Percentiles rank a stretch among this genome's conserved stretches.
Conservation (phyloP, 2,797 vertebrate species). For the Acanthornis magna region DNA sequence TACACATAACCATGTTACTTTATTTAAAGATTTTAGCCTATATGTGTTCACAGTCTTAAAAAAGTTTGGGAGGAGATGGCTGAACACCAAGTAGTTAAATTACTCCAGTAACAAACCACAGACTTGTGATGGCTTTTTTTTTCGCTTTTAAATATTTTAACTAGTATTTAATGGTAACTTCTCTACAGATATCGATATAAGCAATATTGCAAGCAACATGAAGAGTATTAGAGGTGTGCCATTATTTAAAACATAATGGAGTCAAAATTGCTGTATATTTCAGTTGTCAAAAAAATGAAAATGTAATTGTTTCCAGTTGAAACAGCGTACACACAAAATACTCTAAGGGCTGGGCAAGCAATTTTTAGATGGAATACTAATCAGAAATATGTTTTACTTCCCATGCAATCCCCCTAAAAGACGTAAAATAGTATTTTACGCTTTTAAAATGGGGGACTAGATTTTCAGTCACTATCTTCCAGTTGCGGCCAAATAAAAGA, state of each 20-base stretch:
- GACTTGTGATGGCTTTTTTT: rapidly evolving
- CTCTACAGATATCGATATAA: background rate
- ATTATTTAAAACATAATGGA: background rate
- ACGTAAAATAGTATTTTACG: background rate
- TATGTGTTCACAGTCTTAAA: background rate
- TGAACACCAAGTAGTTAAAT: background rate
- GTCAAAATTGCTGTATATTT: background rate
- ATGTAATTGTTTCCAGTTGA: background rate
- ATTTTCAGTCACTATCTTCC: background rate
- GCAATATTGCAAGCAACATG: background rate
- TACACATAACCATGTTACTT: background rate
- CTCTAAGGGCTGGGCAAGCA: background rate
- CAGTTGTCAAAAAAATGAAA: background rate
- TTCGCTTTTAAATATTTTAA: no score
- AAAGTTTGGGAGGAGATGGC: background rate
- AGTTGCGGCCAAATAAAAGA: background rate
- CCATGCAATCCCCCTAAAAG: background rate
- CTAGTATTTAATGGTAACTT: background rate
- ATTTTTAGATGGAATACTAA: background rate
- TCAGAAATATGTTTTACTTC: background rate
- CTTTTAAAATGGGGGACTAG: background rate
- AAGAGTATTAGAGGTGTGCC: background rate
- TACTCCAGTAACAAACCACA: background rate
- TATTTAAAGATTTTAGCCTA: background rate
- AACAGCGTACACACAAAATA: background rate